Evolutionary conservation across 1,140 invertebrate species (phyloP).

Genomic region (Diuraphis noxia): DNA sequence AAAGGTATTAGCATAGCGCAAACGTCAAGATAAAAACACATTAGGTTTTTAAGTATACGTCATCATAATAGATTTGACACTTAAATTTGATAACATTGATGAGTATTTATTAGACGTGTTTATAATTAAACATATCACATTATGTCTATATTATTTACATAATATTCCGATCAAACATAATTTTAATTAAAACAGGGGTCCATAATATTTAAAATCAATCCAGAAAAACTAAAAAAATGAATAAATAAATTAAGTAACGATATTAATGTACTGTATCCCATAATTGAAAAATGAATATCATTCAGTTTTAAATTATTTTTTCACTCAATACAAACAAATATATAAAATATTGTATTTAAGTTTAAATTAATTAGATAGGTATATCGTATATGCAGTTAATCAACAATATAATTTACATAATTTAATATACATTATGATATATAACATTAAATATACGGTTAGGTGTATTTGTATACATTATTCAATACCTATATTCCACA

Average conservation of each 20-base stretch:
- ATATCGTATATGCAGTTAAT: too few relatives aligned
- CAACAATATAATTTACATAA: too few relatives aligned
- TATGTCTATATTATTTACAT: neutral
- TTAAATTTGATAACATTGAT: slow-evolving; percentile 13
- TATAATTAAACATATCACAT: slow-evolving; percentile 34
- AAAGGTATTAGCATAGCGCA: neutral
- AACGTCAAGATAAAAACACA: slow-evolving; percentile 40
- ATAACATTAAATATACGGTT: too few relatives aligned
- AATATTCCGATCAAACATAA: neutral
- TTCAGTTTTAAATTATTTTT: neutral
- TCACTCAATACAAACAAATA: neutral
- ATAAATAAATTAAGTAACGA: too few relatives aligned
- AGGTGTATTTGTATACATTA: too few relatives aligned
- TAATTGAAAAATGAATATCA: neutral
- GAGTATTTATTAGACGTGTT: neutral
- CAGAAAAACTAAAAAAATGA: neutral
- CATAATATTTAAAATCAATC: neutral
- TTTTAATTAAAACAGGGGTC: neutral
- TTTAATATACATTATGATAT: too few relatives aligned
- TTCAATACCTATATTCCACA: neutral
- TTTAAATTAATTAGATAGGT: too few relatives aligned
- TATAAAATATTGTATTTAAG: too few relatives aligned
- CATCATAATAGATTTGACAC: neutral
- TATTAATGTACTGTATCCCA: neutral
- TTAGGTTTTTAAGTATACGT: neutral